Conservation (phyloP, 53 echinoderm and acorn worm species). For the Holothuria leucospilota region DNA sequence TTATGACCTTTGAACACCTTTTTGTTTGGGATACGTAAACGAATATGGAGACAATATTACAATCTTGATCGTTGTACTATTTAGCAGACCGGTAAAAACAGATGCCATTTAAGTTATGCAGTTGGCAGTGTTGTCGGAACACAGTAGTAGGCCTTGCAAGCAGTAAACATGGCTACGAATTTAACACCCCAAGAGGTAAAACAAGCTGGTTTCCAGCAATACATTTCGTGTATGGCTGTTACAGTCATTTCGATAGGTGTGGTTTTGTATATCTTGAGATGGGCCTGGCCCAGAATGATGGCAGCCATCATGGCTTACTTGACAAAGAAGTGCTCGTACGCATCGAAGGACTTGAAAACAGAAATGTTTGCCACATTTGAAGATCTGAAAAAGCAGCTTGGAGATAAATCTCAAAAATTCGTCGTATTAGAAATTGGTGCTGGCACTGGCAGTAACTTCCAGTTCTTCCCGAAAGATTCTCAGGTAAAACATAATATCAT, state of each 20-base stretch:
- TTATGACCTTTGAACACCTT: too few species aligned
- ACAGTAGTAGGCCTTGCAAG: too few species aligned
- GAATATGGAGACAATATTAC: too few species aligned
- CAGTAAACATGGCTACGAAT: too few species aligned
- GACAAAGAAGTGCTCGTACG: slow-evolving; percentile 14
- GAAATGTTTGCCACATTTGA: slow-evolving; percentile 4
- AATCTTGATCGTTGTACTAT: too few species aligned
- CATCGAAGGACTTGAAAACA: slow-evolving; percentile 16
- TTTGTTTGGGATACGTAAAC: too few species aligned
- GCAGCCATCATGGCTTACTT: slow-evolving; percentile 19
- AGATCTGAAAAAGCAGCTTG: background rate
- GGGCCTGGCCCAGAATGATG: background rate
- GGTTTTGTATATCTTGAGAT: background rate
- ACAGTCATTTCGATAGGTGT: background rate
- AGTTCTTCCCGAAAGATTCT: slow-evolving; percentile 1
- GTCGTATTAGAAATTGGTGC: background rate
- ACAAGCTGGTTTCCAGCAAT: background rate
- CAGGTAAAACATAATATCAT: background rate
- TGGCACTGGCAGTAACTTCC: slow-evolving; percentile 16
- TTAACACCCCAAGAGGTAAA: too few species aligned
- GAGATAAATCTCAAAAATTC: background rate
- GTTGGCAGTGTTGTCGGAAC: too few species aligned
- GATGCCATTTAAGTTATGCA: too few species aligned
- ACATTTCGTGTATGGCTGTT: background rate
- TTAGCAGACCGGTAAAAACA: too few species aligned